A percentile compares a stretch with the other conserved stretches of the same genome.
phyloP scores from a whole-genome alignment of 2,888 invertebrate species.

The Serrognathus titanus region DNA sequence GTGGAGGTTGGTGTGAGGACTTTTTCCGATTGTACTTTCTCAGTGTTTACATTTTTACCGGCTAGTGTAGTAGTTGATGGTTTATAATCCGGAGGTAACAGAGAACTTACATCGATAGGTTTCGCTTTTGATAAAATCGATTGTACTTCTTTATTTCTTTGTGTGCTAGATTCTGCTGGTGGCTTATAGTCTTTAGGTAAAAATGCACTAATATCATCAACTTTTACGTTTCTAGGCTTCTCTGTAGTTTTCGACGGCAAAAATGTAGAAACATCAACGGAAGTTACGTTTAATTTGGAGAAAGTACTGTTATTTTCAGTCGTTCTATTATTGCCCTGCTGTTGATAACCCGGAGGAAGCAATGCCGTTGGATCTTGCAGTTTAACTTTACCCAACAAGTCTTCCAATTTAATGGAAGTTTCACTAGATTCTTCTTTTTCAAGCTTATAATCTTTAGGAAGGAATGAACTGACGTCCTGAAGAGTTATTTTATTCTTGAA shows the following conservation, averaged over 20 bases:
- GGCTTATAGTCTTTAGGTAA: conserved; percentile 49
- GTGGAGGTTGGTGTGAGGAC: neutral
- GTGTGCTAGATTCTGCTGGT: neutral
- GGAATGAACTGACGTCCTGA: conserved; percentile 34
- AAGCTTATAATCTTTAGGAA: conserved; percentile 37
- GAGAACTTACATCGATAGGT: conserved; percentile 53
- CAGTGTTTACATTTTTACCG: conserved; percentile 17
- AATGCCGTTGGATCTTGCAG: conserved; percentile 34
- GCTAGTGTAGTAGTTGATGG: conserved; percentile 45
- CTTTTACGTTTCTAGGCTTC: too few relatives aligned
- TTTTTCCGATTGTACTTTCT: neutral
- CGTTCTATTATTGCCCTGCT: conserved; percentile 8
- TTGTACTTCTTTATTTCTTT: neutral
- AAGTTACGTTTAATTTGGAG: conserved; percentile 24
- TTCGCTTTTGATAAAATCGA: conserved; percentile 43
- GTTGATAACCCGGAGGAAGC: conserved; percentile 37
- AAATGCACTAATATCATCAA: conserved; percentile 49
- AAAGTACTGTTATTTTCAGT: conserved; percentile 24
- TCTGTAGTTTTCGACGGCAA: conserved; percentile 7
- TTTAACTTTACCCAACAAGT: conserved; percentile 3
- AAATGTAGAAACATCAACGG: conserved; percentile 37
- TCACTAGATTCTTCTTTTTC: conserved; percentile 8
- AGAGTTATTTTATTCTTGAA: conserved; percentile 3
- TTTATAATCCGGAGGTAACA: conserved; percentile 65
- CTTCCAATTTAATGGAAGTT: neutral